Conservation (phyloP, 2,113 vertebrate species). For the Climacteris rufus region DNA sequence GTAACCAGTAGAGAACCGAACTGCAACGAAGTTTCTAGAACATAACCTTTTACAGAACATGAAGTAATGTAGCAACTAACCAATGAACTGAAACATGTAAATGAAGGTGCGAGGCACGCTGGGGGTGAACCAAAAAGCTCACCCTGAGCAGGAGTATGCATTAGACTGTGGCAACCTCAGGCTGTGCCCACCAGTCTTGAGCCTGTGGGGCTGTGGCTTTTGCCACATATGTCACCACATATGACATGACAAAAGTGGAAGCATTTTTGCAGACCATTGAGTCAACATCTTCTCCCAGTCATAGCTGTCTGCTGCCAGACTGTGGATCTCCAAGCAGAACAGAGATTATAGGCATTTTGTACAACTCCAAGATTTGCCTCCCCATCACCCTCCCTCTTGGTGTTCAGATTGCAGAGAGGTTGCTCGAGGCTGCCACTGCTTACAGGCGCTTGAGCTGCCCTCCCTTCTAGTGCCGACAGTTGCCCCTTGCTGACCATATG, state of each 20-base stretch:
- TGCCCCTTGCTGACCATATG: fast-evolving
- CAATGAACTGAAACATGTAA: too few relatives aligned
- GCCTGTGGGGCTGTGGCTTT: too few relatives aligned
- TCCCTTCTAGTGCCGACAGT: background rate
- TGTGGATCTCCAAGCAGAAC: background rate
- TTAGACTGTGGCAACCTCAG: too few relatives aligned
- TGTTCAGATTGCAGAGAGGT: background rate
- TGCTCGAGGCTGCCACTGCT: background rate
- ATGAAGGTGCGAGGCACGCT: too few relatives aligned
- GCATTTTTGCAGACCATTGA: background rate
- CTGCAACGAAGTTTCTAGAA: too few relatives aligned
- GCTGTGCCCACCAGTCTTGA: too few relatives aligned
- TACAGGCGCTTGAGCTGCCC: background rate
- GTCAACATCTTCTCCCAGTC: background rate
- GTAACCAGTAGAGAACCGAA: too few relatives aligned
- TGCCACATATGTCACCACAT: too few relatives aligned
- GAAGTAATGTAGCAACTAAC: too few relatives aligned
- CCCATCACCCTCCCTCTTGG: background rate
- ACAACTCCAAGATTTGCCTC: background rate
- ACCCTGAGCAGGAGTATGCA: too few relatives aligned
- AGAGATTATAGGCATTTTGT: background rate
- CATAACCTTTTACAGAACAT: too few relatives aligned
- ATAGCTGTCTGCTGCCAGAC: background rate
- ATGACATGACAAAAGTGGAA: background rate
- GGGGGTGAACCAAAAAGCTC: too few relatives aligned